These are phyloP conservation scores for Paedocypris micromegethes DNA, from an alignment of 2,797 vertebrate genomes.

Conservation along the genomic window DNA sequence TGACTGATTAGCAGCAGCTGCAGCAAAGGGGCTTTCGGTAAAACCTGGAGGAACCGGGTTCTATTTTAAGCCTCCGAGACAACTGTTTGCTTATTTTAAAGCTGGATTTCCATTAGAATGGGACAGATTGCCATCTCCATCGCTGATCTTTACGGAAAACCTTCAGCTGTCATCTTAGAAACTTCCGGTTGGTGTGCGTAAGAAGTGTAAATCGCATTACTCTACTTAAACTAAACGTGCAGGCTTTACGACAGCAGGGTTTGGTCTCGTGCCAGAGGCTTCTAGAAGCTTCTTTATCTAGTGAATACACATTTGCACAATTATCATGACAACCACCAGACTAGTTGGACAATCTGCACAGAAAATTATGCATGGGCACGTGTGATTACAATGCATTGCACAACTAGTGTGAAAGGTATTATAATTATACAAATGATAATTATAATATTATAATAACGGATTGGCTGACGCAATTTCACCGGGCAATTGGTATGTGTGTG, in stretches of 20 bases:
- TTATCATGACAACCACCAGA: not conserved
- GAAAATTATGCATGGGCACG: no score
- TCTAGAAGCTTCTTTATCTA: not conserved
- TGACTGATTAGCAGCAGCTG: constrained; percentile 11
- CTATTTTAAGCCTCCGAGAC: constrained; percentile 7
- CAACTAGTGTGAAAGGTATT: no score
- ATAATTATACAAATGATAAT: no score
- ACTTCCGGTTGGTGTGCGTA: not conserved
- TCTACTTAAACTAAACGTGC: constrained; percentile 10
- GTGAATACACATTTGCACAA: not conserved
- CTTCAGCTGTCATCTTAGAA: not conserved
- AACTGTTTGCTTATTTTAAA: constrained; percentile 5
- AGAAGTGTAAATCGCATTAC: not conserved
- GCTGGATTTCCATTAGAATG: not conserved
- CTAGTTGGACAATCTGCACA: no score
- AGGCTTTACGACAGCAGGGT: not conserved
- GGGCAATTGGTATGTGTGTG: no score
- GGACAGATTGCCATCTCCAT: constrained; percentile 1
- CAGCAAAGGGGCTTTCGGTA: not conserved
- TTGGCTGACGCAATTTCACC: no score
- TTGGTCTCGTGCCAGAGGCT: not conserved
- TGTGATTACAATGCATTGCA: no score
- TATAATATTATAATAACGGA: no score
- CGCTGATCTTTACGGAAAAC: not conserved
- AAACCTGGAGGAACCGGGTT: not conserved